Base-by-base conservation (phyloP, 2,113 vertebrate genomes). In the Serinus canaria region DNA sequence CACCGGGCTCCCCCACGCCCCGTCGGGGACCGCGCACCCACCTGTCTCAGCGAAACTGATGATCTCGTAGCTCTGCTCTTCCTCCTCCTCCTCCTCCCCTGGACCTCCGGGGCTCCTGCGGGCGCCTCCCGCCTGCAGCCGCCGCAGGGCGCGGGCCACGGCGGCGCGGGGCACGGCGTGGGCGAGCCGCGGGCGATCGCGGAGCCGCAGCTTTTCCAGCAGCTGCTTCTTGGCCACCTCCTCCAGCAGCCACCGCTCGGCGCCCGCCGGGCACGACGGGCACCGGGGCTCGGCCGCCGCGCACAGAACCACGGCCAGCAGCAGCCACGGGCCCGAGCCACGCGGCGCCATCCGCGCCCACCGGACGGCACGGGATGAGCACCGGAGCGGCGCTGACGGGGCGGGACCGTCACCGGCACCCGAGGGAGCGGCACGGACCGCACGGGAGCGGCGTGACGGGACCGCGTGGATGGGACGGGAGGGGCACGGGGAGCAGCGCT, bases 21-120 rank as follows among this genome's bases (percentile, higher is more conserved):
- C 27, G 3, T 18, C 55, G 50, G 14, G 59, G 13, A 5, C 39
- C 14, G 20, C 11, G 24, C 39, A 97, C 99, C 97, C 98, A 99
- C 99, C 98, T 98, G 97, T 97, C 90, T 99, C 98, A 24, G 99
- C 99, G 89, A 99, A 99, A 95, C 98, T 99, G 96, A 99, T 98
- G 90, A 99, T 98, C 95, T 99, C 99, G 96, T 99, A 99, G 37
- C 98, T 98, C 87, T 98, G 98, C 62, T 98, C 98, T 5, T 91
- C 80, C 9, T 77, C 91, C 10, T 50, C 92, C 10, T 50, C 92
- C 9, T 50, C 79, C 83, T 98, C 97, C 1, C 58, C 90, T 14
- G 22, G n/a, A 6, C 3, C 70, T 5, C 15, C 67, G 93, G 67
- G 49, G 47, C 98, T 98, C 55, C 97, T 96, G 33, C 94, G 95